phyloP scores from a whole-genome alignment of 2,113 vertebrate genomes.

The Haliaeetus leucogaster region DNA sequence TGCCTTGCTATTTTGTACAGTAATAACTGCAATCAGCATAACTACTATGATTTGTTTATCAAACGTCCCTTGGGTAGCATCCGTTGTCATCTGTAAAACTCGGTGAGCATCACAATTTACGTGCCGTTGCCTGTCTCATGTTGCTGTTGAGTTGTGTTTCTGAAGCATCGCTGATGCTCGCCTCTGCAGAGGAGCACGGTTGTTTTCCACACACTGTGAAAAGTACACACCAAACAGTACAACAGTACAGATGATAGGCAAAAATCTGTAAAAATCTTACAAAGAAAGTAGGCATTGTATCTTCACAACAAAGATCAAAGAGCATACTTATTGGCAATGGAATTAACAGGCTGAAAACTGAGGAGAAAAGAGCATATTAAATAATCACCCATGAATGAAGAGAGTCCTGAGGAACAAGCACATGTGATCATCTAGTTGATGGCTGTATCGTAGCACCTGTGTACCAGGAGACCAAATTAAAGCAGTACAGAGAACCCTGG shows the following conservation, averaged over 20 bases:
- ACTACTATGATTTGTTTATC: constrained; percentile 7
- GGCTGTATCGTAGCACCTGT: fast-evolving
- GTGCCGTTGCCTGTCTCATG: background rate
- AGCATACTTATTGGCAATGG: background rate
- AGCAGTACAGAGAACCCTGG: background rate
- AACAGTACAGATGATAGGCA: background rate
- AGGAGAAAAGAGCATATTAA: background rate
- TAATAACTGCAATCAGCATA: background rate
- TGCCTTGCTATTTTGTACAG: background rate
- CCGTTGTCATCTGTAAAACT: background rate
- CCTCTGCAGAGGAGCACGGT: fast-evolving
- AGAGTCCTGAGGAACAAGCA: background rate
- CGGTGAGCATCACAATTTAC: background rate
- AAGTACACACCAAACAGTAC: fast-evolving
- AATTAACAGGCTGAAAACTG: background rate
- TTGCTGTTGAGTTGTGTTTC: background rate
- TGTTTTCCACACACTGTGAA: fast-evolving
- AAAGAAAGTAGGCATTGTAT: background rate
- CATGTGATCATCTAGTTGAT: fast-evolving
- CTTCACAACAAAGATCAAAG: background rate
- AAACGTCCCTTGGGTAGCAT: background rate
- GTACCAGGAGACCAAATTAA: too few species aligned
- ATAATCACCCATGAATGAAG: background rate
- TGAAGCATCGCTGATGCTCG: background rate
- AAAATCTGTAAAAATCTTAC: too few species aligned